phyloP scores from a whole-genome alignment of 1,140 invertebrate species.

The Meteorus sp. region DNA sequence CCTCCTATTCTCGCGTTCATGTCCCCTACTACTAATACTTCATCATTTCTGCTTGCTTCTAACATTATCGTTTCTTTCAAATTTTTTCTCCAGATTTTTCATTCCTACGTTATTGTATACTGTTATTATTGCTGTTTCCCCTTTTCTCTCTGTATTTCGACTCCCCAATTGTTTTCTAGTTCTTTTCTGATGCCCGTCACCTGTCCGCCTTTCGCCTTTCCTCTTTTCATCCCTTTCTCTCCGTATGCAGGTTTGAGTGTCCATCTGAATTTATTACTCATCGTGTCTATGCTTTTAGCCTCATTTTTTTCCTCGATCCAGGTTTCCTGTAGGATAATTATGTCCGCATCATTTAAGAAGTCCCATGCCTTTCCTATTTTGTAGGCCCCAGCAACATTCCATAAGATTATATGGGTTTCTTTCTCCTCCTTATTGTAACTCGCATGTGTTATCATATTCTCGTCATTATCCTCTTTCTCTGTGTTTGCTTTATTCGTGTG shows the following conservation, averaged over 20 bases:
- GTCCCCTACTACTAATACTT: constrained; percentile 22
- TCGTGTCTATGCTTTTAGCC: constrained; percentile 2
- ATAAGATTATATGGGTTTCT: constrained; percentile 4
- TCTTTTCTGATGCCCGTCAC: constrained; percentile 23
- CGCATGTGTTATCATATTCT: too few relatives aligned
- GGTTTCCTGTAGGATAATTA: constrained; percentile 28
- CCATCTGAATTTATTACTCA: constrained; percentile 21
- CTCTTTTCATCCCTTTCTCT: constrained; percentile 22
- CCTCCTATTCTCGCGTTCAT: constrained; percentile 27
- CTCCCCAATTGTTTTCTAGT: neutral
- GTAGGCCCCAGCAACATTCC: constrained; percentile 16
- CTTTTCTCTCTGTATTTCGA: neutral
- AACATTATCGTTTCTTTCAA: constrained; percentile 15
- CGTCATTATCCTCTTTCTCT: too few relatives aligned
- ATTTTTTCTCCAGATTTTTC: constrained; percentile 7
- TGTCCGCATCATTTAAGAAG: constrained; percentile 20
- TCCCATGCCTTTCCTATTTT: constrained; percentile 27
- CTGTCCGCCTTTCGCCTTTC: constrained; percentile 26
- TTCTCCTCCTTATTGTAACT: too few relatives aligned
- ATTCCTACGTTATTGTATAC: constrained; percentile 22
- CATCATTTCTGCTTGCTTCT: neutral
- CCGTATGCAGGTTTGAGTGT: constrained; percentile 15
- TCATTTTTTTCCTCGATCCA: constrained; percentile 28
- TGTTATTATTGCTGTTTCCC: constrained; percentile 1
- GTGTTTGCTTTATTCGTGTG: too few relatives aligned